A percentile compares a stretch with the other conserved stretches of the same genome.
phyloP scores from a whole-genome alignment of 2,797 vertebrate species.

The Margarornis squamiger region DNA sequence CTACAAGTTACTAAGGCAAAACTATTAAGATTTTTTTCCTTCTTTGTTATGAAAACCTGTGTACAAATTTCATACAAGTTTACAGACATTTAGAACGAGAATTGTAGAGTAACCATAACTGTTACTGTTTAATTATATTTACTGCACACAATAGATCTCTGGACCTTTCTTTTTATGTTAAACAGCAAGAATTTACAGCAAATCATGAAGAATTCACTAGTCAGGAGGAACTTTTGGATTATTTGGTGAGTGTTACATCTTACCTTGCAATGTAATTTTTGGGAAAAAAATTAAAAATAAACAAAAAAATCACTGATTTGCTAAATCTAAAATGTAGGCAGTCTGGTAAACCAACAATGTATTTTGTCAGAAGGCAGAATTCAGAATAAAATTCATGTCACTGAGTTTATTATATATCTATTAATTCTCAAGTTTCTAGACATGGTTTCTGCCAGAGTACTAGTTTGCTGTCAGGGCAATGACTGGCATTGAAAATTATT shows the following conservation, averaged over 20 bases:
- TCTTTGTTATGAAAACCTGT: neutral
- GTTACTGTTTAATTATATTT: neutral
- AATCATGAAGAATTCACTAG: slow-evolving; percentile 42
- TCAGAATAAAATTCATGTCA: neutral
- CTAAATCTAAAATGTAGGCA: neutral
- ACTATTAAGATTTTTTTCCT: neutral
- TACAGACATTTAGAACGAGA: neutral
- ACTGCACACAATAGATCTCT: neutral
- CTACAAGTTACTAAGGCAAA: neutral
- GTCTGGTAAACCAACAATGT: neutral
- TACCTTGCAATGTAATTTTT: neutral
- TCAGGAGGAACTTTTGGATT: slow-evolving; percentile 33
- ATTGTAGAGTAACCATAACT: neutral
- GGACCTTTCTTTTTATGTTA: neutral
- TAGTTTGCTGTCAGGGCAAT: neutral
- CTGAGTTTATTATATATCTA: neutral
- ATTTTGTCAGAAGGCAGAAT: neutral
- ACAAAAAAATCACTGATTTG: neutral
- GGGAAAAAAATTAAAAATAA: neutral
- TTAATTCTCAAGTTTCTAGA: neutral
- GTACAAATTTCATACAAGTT: neutral
- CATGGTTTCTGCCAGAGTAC: neutral
- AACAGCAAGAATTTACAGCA: neutral
- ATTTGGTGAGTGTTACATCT: slow-evolving; percentile 42
- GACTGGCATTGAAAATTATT: neutral